Evolutionary conservation across 2,888 invertebrate genomes (phyloP), one percentile per base, ranked within the genome.

Genomic region (Macrophya alboannulata): DNA sequence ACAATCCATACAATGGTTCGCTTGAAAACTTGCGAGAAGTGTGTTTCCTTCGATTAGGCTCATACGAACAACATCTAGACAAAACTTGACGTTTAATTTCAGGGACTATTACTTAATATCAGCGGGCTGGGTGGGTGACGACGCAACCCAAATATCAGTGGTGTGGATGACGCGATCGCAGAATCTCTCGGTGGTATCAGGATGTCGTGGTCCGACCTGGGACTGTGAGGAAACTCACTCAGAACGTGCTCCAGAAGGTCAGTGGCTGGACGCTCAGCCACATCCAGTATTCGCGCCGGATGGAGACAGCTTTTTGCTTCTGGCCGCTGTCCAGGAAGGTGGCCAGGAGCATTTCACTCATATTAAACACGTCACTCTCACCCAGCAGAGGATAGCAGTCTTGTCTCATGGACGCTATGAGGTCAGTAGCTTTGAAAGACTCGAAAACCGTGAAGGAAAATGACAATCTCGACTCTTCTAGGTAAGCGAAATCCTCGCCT

Each of bases 131-230:
- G 96, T 98, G 90, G 96, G 97, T 90, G 95, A 96, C 91, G 96
- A 95, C 90, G 97, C 97, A 93, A 95, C 95, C 87, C 96, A 97
- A 92, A 95, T 99, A 88, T 96, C 97, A 82, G 97, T 97, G 81
- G 97, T 98, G 85, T 99, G 98, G 98, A 97, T 98, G 96, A 98
- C 98, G 94, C 96, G 99, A 89, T 97, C 97, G 72, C 99, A 99
- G 94, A 99, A 99, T 94, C 95, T 97, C 88, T 97, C 98, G 89
- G 96, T 98, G 87, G 96, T 99, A 90, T 97, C 98, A 87, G 96
- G 98, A 87, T 99, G 99, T 94, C 95, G 96, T 86, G 96, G 96
- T 72, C 97, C 97, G 9, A 96, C 96, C 92, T 97, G 98, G 96
- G 96, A 96, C 85, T 99, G 99, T 94, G 95, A 96, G 88, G 97